These are phyloP conservation scores for Pan paniscus DNA, from an alignment of 2,113 vertebrate genomes.

Conservation along the genomic window DNA sequence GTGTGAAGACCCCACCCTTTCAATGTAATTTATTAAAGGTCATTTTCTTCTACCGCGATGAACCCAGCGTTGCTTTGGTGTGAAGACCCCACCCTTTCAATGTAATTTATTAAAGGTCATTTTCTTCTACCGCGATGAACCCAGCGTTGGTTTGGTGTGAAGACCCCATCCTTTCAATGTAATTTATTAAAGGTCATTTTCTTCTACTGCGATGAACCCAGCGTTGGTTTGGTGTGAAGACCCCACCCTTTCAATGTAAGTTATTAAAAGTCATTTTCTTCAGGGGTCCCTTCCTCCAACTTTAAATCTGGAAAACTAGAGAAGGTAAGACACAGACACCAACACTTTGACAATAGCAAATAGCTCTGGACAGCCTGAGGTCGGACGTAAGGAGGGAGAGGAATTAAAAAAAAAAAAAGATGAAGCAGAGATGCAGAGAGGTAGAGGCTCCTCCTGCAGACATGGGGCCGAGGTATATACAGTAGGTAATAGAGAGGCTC, in stretches of 20 bases:
- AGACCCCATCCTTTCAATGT: not conserved
- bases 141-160: no score
- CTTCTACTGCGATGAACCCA: no score
- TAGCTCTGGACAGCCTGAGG: not conserved
- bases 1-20: no score
- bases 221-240: no score
- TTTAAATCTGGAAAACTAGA: not conserved
- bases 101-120: not conserved
- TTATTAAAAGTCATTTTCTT: not conserved
- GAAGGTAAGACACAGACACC: not conserved
- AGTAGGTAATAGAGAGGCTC: no score
- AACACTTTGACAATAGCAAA: not conserved
- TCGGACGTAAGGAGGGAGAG: not conserved
- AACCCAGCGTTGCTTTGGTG: no score
- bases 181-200: not conserved
- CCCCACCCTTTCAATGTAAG: not conserved
- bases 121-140: no score
- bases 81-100: not conserved
- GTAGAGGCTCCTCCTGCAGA: no score
- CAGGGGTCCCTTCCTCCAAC: no score
- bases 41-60: no score
- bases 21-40: no score
- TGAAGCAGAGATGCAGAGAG: not conserved
- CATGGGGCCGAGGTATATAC: accelerated
- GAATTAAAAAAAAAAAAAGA: not conserved